Evolutionary conservation across 2,888 invertebrate genomes (phyloP), one percentile per base, ranked within the genome.

Genomic region (Amphipoea oculea): DNA sequence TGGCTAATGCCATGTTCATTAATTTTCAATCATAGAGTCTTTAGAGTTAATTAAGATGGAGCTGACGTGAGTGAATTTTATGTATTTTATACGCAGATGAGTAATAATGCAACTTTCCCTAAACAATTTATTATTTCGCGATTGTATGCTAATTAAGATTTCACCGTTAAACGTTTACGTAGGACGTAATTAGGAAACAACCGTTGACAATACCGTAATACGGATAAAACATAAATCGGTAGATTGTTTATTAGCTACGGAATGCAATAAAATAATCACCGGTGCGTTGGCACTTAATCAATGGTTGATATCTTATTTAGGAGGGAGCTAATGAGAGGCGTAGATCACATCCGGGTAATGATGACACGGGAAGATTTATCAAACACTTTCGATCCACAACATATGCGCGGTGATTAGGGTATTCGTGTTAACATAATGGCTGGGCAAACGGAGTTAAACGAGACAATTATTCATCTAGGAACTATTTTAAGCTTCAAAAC

Each of bases 231-330:
- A 92, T 92, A 93, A 94, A 93, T 93, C 92, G 90, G 92, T 91
- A 88, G 89, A 81, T 85, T 93, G 93, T 95, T 94, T 95, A 95
- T 94, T 94, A 94, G 93, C 92, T 88, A 89, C 90, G 94, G 95
- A 96, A 96, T 95, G 95, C 93, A 95, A 96, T 96, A 95, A 96
- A 96, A 96, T 96, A 96, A 96, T 95, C 93, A 95, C 86, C 90
- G 90, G 90, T 89, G 84, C 90, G 92, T 90, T 91, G 91, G 89
- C 93, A 92, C 93, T 96, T 95, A 96, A 96, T 96, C 95, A 95
- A 92, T 90, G 80, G 93, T 91, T 93, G 94, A 96, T 95, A 95
- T 96, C 95, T 96, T 95, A 97, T 96, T 97, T 96, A 94, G 94
- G 77, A 93, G 93, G 93, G 90, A 95, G 94, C 94, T 97, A 96